Evolutionary conservation across 2,797 vertebrate species (phyloP), one percentile per base, ranked within the genome.

Genomic region (Sebastes vulpes): DNA sequence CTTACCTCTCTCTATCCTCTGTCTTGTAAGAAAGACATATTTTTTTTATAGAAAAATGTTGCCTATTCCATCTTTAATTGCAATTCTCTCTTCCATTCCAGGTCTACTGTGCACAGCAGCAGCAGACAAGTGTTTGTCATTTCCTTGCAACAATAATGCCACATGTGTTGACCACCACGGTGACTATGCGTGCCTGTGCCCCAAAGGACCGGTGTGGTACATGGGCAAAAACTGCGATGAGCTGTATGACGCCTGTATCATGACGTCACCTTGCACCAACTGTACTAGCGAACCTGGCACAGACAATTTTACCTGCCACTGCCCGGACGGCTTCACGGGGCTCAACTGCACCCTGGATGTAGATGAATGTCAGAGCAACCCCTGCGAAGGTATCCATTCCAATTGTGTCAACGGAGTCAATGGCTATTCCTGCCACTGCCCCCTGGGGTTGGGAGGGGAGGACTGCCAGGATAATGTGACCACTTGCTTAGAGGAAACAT

Each of bases 141-240:
- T 93, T 3, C 97, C 97, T 0, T 99, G 98, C 16, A 73, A 89
- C 75, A 97, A 98, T 1, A 95, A 96, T 4, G 96, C 94, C 11
- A 94, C 88, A 28, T 99, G 98, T 75, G 16, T 91, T 2, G 94
- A 95, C 18, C 67, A 83, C 25, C 65, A 89, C 21, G 87, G 8
- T 1, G 92, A 96, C 73, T 97, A 97, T 31, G 79, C 74, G 20
- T 99, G 98, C 64, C 9, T 76, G 20, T 98, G 96, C 61, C 95
- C 94, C 4, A 16, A 10, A 52, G 89, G 84, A 14, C 94, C 95
- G 0, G 57, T 95, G 26, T 72, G 92, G 75, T 97, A 95, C 67
- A 57, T 0, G n/a, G 98, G 98, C 2, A 80, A 35, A 8, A 72
- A 96, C 86, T 98, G 98, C 25, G 96, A 97, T 1, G 72, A 83